A percentile compares a stretch with the other conserved stretches of the same genome.
Evolutionary conservation across 2,113 vertebrate species (phyloP).

Genomic region (Psilopsiagon aurifrons): DNA sequence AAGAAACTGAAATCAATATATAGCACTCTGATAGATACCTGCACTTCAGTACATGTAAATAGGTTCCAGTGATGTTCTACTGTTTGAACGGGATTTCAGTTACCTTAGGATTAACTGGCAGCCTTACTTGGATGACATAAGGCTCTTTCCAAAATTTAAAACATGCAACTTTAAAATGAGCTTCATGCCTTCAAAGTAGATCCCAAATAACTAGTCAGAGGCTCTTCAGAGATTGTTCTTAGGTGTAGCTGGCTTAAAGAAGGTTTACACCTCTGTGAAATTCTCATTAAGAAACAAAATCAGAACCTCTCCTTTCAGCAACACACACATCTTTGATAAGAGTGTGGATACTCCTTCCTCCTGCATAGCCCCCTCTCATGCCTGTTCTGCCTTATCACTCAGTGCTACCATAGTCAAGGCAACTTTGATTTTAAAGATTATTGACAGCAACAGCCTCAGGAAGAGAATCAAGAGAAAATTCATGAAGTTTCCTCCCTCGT

Average conservation of each 20-base stretch:
- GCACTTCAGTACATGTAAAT: conserved; percentile 20
- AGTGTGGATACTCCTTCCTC: not conserved
- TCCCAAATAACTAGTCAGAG: not conserved
- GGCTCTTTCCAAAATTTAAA: not conserved
- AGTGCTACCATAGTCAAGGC: not conserved
- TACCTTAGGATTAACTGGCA: not conserved
- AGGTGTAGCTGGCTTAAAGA: not conserved
- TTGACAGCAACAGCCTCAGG: not conserved
- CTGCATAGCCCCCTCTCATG: not conserved
- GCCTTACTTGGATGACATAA: not conserved
- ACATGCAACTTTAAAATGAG: not conserved
- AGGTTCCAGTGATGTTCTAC: not conserved
- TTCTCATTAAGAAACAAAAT: not conserved
- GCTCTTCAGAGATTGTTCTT: not conserved
- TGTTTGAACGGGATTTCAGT: not conserved
- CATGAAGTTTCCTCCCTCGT: not conserved
- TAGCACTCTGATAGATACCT: not conserved
- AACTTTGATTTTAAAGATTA: not conserved
- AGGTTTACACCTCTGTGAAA: not conserved
- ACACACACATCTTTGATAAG: not conserved
- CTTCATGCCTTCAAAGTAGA: not conserved
- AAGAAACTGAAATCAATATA: conserved; percentile 1
- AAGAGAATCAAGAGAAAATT: not conserved
- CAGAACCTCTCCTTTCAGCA: not conserved
- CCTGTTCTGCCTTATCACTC: not conserved